These are phyloP conservation scores for Pangasianodon hypophthalmus DNA, from an alignment of 2,113 vertebrate genomes.

Conservation along the genomic window DNA sequence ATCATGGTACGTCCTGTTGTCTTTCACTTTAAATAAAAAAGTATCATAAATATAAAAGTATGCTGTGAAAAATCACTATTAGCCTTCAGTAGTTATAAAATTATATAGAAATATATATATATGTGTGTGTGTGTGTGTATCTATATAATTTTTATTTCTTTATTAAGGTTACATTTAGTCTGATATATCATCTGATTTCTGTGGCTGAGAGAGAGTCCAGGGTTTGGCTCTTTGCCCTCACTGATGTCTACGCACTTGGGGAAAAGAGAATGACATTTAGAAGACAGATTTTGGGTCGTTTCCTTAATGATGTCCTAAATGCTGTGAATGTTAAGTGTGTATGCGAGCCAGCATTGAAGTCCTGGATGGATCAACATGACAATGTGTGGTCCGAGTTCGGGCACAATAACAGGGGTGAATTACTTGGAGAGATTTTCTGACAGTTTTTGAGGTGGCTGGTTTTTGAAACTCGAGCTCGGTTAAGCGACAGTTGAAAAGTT, in stretches of 20 bases:
- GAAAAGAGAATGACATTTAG: conserved; percentile 16
- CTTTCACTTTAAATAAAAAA: too few species aligned
- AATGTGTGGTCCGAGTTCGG: neutral
- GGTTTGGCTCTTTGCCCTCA: neutral
- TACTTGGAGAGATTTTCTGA: neutral
- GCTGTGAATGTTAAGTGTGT: conserved; percentile 6
- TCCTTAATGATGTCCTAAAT: conserved; percentile 15
- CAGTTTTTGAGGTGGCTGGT: neutral
- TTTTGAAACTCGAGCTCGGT: neutral
- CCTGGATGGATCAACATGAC: neutral
- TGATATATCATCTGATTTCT: neutral
- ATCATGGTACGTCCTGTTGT: neutral
- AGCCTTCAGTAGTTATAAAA: neutral
- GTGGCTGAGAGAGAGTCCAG: neutral
- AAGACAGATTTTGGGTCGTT: conserved; percentile 18
- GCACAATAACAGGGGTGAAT: neutral
- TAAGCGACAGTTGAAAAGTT: neutral
- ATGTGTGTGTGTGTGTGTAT: neutral
- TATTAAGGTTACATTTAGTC: neutral
- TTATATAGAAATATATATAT: neutral
- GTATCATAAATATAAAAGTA: too few species aligned
- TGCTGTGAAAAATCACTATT: neutral
- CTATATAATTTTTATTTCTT: neutral
- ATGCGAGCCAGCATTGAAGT: conserved; percentile 1
- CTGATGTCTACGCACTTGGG: conserved; percentile 1